A percentile compares a stretch with the other conserved stretches of the same genome.
phyloP scores from a whole-genome alignment of 2,888 invertebrate genomes.

The Drosophila fungiperda region DNA sequence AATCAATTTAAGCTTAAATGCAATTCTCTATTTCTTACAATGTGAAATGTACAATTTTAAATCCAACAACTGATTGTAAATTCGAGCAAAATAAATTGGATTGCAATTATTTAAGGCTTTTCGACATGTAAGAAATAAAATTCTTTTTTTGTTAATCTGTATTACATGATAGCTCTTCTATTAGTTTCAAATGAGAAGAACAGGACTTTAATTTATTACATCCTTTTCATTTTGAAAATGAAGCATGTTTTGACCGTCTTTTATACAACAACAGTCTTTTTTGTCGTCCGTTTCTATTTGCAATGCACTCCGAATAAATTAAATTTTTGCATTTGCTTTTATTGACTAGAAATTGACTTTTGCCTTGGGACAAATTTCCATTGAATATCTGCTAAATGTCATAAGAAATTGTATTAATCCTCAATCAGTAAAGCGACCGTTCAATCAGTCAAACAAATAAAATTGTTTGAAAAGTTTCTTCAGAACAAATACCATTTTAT shows the following conservation, averaged over 20 bases:
- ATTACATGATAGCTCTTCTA: background rate
- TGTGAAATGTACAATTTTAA: background rate
- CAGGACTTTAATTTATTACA: background rate
- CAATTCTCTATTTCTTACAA: background rate
- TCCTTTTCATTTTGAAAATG: background rate
- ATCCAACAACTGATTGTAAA: background rate
- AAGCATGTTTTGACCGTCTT: slow-evolving; percentile 11
- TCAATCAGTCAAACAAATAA: background rate
- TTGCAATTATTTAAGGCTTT: background rate
- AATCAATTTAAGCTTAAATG: background rate
- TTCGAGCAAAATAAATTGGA: background rate
- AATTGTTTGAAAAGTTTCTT: background rate
- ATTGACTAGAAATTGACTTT: slow-evolving; percentile 20
- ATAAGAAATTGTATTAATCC: slow-evolving; percentile 6
- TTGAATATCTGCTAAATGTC: slow-evolving; percentile 7
- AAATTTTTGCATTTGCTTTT: slow-evolving; percentile 33
- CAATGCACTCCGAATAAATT: slow-evolving; percentile 27
- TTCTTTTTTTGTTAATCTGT: background rate
- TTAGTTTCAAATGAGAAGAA: background rate
- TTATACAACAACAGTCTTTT: slow-evolving; percentile 20
- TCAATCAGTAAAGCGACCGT: background rate
- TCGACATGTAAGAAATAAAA: background rate
- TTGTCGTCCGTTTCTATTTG: slow-evolving; percentile 17
- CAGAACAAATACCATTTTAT: background rate
- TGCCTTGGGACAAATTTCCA: background rate